These are phyloP conservation scores for Stenodema calcarata DNA, from an alignment of 2,888 invertebrate species.

Conservation along the genomic window DNA sequence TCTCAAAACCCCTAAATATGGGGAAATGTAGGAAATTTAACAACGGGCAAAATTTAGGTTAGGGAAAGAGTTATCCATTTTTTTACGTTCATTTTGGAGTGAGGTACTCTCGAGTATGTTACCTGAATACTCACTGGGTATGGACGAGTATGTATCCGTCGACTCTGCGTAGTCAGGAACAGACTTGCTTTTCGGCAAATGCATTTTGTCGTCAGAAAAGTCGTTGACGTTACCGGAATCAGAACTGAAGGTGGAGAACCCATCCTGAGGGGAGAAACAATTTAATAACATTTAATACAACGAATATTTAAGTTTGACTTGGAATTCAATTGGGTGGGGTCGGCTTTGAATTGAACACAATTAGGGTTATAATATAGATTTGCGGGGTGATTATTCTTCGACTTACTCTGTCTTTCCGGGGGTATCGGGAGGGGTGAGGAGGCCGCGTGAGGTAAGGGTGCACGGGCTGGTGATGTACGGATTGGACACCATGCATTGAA, in stretches of 20 bases:
- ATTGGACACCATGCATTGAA: background rate
- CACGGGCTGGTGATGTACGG: background rate
- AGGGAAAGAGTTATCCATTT: too few species aligned
- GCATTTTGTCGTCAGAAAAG: slow-evolving; percentile 64
- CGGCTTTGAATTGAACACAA: too few species aligned
- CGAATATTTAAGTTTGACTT: too few species aligned
- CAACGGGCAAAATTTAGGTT: too few species aligned
- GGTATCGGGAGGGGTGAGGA: slow-evolving; percentile 57
- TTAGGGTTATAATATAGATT: too few species aligned
- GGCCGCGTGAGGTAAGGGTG: slow-evolving; percentile 42
- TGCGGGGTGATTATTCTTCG: background rate
- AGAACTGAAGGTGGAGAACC: slow-evolving; percentile 74
- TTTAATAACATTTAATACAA: background rate
- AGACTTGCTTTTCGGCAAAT: slow-evolving; percentile 69
- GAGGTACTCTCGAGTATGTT: background rate
- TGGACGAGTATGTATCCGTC: slow-evolving; percentile 52
- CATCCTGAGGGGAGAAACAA: slow-evolving; percentile 61
- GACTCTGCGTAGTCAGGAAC: slow-evolving; percentile 69
- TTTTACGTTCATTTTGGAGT: too few species aligned
- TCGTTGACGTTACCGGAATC: slow-evolving; percentile 81
- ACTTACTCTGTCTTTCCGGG: slow-evolving; percentile 64
- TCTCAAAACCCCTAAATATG: too few species aligned
- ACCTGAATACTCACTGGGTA: slow-evolving; percentile 48
- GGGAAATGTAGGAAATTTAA: too few species aligned
- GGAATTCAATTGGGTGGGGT: too few species aligned